Evolutionary conservation across 2,797 vertebrate species (phyloP).

Genomic region (Periophthalmus magnuspinnatus): DNA sequence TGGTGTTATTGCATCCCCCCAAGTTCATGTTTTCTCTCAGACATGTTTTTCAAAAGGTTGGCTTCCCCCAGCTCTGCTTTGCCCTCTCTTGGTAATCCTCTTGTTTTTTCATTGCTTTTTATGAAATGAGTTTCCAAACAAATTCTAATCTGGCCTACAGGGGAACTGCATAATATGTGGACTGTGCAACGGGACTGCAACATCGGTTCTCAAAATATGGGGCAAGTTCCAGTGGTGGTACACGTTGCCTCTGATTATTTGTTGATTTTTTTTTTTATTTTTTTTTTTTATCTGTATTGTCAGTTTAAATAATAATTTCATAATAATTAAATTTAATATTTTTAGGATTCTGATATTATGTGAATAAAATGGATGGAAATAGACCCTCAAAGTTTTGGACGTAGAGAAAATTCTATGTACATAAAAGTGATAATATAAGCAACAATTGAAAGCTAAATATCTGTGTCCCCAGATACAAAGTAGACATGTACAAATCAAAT

Average conservation of each 20-base stretch:
- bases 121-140: constrained; percentile 29
- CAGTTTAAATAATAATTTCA: no score
- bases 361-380: no score
- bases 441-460: no score
- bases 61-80: constrained; percentile 33
- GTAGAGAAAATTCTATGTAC: no score
- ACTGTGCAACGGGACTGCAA: not conserved
- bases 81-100: constrained; percentile 25
- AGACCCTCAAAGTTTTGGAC: no score
- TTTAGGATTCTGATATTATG: no score
- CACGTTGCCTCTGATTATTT: not conserved
- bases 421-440: no score
- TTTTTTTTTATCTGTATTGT: not conserved
- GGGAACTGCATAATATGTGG: constrained; percentile 1
- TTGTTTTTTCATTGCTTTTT: constrained; percentile 26
- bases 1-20: constrained; percentile 2
- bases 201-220: constrained; percentile 14
- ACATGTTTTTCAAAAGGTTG: constrained; percentile 30
- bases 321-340: no score
- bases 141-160: constrained; percentile 18
- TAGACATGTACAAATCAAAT: no score
- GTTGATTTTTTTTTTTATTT: no score
- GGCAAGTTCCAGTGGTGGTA: not conserved
- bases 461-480: no score
- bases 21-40: constrained; percentile 4